Evolutionary conservation across 2,797 vertebrate genomes (phyloP), one percentile per base, ranked within the genome.

Genomic region (Pyrocephalus nanus): DNA sequence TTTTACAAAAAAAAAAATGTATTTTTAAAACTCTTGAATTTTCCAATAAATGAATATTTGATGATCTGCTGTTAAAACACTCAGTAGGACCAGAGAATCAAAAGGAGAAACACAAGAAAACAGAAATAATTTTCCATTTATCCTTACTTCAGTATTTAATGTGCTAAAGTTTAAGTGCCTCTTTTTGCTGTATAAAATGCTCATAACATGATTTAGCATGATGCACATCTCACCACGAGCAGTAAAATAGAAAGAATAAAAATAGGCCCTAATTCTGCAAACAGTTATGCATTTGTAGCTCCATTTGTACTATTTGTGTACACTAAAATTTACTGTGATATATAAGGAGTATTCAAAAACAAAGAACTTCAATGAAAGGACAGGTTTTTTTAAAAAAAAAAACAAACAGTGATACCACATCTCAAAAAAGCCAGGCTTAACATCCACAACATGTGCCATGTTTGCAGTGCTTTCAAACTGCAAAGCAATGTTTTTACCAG

Each of bases 391-490:
- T 25, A 20, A 16, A 11, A 61, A 67, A n/a, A n/a, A n/a, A n/a
- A n/a, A n/a, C n/a, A n/a, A 83, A 26, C 26, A 57, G 18, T 40
- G 29, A 26, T 86, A 58, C 36, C 45, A 60, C 48, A 25, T 62
- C 71, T 48, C 45, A 90, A 27, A 78, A 93, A 72, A 15, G 5
- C 36, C 40, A 86, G 45, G 36, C 23, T 84, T 76, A 82, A 43
- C n/a, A 50, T 70, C 48, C 58, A 27, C 51, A 78, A 22, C 66
- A 50, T 70, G 55, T 73, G 81, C 73, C 55, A 72, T 48, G 43
- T 75, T 93, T 76, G 58, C 69, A 69, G 51, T 50, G 43, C 54
- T 95, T 96, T 92, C 80, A 93, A 88, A 83, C 55, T 58, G 83
- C 57, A 90, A 47, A 92, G 51, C 30, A 74, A 71, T 93, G 32